Evolutionary conservation across 2,113 vertebrate genomes (phyloP).

Genomic region (Herpetotheres cachinnans): DNA sequence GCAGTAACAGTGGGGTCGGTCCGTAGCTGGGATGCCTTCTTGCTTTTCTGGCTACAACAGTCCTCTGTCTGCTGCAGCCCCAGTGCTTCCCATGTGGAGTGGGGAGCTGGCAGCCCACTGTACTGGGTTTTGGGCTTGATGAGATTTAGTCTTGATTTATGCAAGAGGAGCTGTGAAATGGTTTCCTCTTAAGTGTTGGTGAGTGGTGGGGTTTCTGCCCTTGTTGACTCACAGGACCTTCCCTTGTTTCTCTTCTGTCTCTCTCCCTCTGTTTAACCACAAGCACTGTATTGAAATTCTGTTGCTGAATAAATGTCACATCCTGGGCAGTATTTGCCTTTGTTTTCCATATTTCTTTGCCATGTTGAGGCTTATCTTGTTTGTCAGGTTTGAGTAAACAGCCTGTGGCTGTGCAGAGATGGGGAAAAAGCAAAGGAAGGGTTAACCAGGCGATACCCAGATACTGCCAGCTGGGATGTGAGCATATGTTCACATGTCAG

Average conservation of each 20-base stretch:
- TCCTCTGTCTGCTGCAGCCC: neutral
- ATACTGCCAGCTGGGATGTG: neutral
- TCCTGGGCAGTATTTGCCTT: neutral
- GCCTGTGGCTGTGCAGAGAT: neutral
- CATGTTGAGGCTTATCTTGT: neutral
- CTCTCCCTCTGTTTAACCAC: neutral
- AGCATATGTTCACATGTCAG: neutral
- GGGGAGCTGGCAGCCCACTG: neutral
- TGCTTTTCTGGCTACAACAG: neutral
- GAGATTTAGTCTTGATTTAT: neutral
- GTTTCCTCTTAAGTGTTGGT: neutral
- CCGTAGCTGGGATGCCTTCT: neutral
- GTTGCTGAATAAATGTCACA: neutral
- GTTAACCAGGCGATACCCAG: neutral
- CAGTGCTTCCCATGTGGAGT: neutral
- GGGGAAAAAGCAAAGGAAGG: neutral
- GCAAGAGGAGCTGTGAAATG: neutral
- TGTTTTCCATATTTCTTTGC: constrained; percentile 2
- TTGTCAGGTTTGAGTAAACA: neutral
- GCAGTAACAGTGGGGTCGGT: fast-evolving
- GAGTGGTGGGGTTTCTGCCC: neutral
- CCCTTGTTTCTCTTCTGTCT: neutral
- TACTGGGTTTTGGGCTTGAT: neutral
- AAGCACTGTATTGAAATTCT: neutral
- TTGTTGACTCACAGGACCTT: neutral